Base-by-base conservation (phyloP, 2,113 vertebrate genomes). In the Xiphophorus maculatus region DNA sequence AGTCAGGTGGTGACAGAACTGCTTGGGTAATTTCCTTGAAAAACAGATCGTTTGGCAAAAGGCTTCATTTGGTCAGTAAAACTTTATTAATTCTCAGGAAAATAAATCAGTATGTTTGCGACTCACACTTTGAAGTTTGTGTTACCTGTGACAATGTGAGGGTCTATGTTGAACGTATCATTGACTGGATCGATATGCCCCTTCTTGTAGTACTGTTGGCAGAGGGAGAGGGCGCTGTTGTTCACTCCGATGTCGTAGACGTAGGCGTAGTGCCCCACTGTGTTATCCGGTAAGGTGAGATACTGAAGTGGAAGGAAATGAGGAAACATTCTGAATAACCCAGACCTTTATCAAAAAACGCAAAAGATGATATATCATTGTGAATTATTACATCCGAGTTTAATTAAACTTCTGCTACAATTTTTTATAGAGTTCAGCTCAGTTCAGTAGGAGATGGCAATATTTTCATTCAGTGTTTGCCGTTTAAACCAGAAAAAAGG, bases 161-260 rank as follows among this genome's bases (percentile, higher is more conserved):
- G 97, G 86, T 99, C 96, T 2, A 99, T 99, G 88, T 67, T 95
- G 89, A 99, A 98, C 25, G 97, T 98, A 87, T 98, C 97, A 0
- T 99, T 99, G 79, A 95, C 96, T 0, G 97, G 97, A 78, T 98
- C 96, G 15, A 98, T 97, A 22, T 93, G 88, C 6, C 96, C 97
- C 8, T 91, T 96, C 76, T 93, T 96, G 89, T 96, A 99, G 83
- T 96, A 98, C 10, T 90, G 95, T 63, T 98, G 97, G 81, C 97
- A 99, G 22, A 99, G 92, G 19, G 94, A 93, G 42, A 99, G 94
- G 0, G 96, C 96, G 0, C 96, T 96, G 58, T 75, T 89, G 2
- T 97, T 97, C 37, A 89, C 84, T 1, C 92, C 90, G 0, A 90
- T 92, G 0, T 86, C 65, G 0, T 92, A 92, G 37, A 95, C 95